A percentile compares a stretch with the other conserved stretches of the same genome.
These are phyloP conservation scores for Lampris megalopsis DNA, from an alignment of 2,113 vertebrate species.

Conservation along the genomic window DNA sequence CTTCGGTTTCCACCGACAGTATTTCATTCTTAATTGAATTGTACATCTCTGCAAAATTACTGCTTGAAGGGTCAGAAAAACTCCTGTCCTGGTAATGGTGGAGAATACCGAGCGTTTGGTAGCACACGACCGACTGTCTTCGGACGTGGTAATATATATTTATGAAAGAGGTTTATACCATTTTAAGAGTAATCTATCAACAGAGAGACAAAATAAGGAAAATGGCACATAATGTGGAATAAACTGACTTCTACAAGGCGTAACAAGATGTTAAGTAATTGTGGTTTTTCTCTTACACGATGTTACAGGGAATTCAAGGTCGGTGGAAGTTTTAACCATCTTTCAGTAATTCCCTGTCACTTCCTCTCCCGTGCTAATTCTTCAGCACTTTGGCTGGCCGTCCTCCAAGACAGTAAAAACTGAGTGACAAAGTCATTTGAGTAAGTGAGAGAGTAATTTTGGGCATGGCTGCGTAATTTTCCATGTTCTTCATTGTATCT, in stretches of 20 bases:
- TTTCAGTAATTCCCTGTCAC: conserved; percentile 26
- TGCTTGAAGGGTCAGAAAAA: too few species aligned
- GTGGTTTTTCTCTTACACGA: too few species aligned
- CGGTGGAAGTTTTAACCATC: conserved; percentile 33
- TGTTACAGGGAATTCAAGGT: conserved; percentile 16
- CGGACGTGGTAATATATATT: not conserved
- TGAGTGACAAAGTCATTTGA: conserved; percentile 45
- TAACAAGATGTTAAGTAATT: too few species aligned
- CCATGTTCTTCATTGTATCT: not conserved
- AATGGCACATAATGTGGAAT: conserved; percentile 9
- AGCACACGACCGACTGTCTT: not conserved
- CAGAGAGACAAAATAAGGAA: not conserved
- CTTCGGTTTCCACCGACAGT: too few species aligned
- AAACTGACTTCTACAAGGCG: not conserved
- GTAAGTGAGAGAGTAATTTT: conserved; percentile 52
- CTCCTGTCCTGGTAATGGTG: not conserved
- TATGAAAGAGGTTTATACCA: not conserved
- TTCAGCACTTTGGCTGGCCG: conserved; percentile 20
- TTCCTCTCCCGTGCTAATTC: conserved; percentile 12
- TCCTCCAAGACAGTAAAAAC: conserved; percentile 40
- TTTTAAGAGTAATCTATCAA: not conserved
- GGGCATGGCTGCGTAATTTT: conserved; percentile 12
- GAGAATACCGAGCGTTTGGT: not conserved
- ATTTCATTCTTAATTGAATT: too few species aligned
- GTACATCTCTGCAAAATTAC: too few species aligned